These are phyloP conservation scores for Apodemia duryi DNA, from an alignment of 2,888 invertebrate genomes.

Conservation along the genomic window DNA sequence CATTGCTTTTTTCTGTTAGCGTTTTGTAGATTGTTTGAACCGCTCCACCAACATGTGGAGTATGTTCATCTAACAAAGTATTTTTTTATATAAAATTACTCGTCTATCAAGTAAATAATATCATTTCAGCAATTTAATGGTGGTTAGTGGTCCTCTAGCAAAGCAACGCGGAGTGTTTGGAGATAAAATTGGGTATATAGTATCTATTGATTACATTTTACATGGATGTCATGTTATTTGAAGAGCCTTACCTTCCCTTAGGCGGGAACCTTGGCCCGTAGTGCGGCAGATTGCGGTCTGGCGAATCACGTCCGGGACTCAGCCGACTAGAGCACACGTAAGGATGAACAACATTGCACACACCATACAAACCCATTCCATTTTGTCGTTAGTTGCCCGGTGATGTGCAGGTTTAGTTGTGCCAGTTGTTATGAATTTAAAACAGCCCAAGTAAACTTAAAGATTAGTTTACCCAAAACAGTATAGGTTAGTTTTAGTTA, in stretches of 20 bases:
- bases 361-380: constrained; percentile 32
- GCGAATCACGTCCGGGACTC: constrained; percentile 92
- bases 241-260: constrained; percentile 85
- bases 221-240: not conserved
- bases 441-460: not conserved
- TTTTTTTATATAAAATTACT: too few relatives aligned
- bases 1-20: too few relatives aligned
- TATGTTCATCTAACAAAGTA: too few relatives aligned
- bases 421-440: constrained; percentile 21
- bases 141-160: too few relatives aligned
- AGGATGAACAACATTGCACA: constrained; percentile 46
- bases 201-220: not conserved
- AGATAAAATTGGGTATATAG: too few relatives aligned
- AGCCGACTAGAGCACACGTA: constrained; percentile 85
- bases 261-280: constrained; percentile 94
- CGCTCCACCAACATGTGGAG: too few relatives aligned
- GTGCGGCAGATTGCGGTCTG: constrained; percentile 91
- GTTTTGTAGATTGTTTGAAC: too few relatives aligned
- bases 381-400: constrained; percentile 27
- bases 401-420: constrained; percentile 21
- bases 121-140: too few relatives aligned
- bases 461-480: not conserved
- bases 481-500: not conserved
- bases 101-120: too few relatives aligned
- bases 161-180: too few relatives aligned